These are phyloP conservation scores for Microcebus murinus DNA, from an alignment of 2,113 vertebrate species.

Conservation along the genomic window DNA sequence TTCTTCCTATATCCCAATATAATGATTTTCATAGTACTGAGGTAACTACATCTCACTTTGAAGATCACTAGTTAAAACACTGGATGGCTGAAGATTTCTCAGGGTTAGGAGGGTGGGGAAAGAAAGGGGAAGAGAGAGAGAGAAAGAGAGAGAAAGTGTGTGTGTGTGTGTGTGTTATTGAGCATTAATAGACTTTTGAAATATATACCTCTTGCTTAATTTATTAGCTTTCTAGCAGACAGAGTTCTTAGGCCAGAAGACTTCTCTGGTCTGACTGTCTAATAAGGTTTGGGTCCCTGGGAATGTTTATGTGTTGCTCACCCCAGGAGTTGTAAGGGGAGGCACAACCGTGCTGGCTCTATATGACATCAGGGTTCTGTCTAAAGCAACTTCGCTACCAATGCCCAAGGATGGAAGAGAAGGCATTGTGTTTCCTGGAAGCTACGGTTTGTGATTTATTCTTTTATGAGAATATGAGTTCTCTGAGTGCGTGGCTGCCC, in stretches of 20 bases:
- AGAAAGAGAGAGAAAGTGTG: not conserved
- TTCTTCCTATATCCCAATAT: not conserved
- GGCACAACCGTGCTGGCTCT: not conserved
- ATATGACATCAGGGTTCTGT: not conserved
- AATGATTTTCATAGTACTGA: not conserved
- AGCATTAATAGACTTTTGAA: not conserved
- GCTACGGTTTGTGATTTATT: not conserved
- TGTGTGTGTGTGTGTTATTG: not conserved
- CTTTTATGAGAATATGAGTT: not conserved
- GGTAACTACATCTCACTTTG: not conserved
- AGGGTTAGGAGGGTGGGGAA: not conserved
- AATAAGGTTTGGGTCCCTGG: not conserved
- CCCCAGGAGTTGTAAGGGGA: not conserved
- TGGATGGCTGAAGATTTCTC: not conserved
- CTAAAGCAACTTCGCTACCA: not conserved
- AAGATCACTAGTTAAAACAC: not conserved
- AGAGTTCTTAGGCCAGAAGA: not conserved
- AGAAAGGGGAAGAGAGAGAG: not conserved
- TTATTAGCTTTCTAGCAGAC: not conserved
- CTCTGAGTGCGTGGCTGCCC: not conserved
- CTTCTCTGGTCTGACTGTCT: not conserved
- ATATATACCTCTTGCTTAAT: not conserved
- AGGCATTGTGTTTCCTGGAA: not conserved
- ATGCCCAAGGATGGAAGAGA: not conserved
- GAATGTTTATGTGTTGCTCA: not conserved